Evolutionary conservation across 2,888 invertebrate genomes (phyloP).

Genomic region (Rhimphoctona megacephalus): DNA sequence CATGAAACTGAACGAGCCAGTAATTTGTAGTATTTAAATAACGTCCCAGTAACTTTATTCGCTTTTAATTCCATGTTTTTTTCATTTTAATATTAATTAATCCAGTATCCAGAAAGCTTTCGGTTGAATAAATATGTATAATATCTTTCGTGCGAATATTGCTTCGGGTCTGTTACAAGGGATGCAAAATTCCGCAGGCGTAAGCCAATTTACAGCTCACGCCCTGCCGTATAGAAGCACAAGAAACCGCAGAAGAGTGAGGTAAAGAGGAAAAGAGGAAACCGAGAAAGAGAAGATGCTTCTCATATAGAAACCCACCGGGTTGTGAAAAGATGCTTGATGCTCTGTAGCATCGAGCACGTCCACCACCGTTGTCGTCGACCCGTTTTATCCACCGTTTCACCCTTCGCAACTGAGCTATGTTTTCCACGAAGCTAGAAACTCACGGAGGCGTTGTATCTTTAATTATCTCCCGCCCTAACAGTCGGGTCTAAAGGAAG

Average conservation of each 20-base stretch:
- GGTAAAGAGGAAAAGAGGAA: conserved; percentile 10
- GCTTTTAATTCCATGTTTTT: conserved; percentile 13
- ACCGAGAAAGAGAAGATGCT: conserved; percentile 12
- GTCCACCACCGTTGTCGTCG: conserved; percentile 50
- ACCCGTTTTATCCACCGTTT: conserved; percentile 56
- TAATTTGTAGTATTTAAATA: conserved; percentile 20
- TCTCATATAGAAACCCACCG: conserved; percentile 16
- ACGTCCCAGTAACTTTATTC: not conserved
- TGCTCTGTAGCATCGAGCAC: conserved; percentile 32
- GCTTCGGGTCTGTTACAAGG: conserved; percentile 45
- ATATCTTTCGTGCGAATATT: conserved; percentile 22
- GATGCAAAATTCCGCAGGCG: conserved; percentile 76
- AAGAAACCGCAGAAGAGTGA: conserved; percentile 27
- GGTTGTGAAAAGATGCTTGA: not conserved
- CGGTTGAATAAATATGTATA: conserved; percentile 14
- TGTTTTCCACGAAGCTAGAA: conserved; percentile 60
- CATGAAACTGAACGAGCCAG: not conserved
- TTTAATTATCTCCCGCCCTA: conserved; percentile 79
- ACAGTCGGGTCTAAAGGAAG: conserved; percentile 60
- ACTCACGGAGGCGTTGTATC: conserved; percentile 79
- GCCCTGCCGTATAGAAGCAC: conserved; percentile 31
- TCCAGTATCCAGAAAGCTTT: conserved; percentile 31
- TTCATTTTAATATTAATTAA: not conserved
- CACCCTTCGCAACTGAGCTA: conserved; percentile 51
- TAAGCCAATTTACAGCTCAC: conserved; percentile 79